These are phyloP conservation scores for Orius insidiosus DNA, from an alignment of 1,140 invertebrate genomes.

Conservation along the genomic window DNA sequence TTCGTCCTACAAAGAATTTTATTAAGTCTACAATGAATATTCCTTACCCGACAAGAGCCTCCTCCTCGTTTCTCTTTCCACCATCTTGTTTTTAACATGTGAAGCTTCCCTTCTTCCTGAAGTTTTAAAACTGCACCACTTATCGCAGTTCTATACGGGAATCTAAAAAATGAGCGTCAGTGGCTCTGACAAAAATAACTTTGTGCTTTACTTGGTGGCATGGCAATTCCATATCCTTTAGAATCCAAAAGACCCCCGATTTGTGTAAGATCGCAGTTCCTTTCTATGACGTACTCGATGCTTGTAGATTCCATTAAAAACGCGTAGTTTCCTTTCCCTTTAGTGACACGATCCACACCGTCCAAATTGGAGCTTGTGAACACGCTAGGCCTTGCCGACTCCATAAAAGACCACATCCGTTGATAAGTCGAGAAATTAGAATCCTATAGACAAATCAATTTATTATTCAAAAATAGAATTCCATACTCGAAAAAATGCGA, in stretches of 20 bases:
- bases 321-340: constrained; percentile 72
- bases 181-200: not conserved
- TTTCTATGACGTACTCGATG: constrained; percentile 78
- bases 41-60: constrained; percentile 55
- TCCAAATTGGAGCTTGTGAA: constrained; percentile 72
- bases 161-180: constrained; percentile 34
- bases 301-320: constrained; percentile 89
- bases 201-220: constrained; percentile 57
- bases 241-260: constrained; percentile 78
- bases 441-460: constrained; percentile 40
- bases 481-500: constrained; percentile 73
- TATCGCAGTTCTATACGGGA: constrained; percentile 74
- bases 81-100: constrained; percentile 86
- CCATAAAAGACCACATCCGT: constrained; percentile 87
- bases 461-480: not conserved
- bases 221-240: constrained; percentile 86
- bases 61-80: constrained; percentile 84
- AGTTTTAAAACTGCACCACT: constrained; percentile 77
- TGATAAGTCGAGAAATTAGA: constrained; percentile 84
- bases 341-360: constrained; percentile 67
- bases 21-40: not conserved
- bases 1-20: constrained; percentile 42
- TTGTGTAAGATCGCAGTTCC: constrained; percentile 79
- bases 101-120: constrained; percentile 81
- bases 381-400: constrained; percentile 63